Percentiles rank a stretch among this genome's conserved stretches.
phyloP scores from a whole-genome alignment of 2,797 vertebrate genomes.

The Gallinago nigripennis region DNA sequence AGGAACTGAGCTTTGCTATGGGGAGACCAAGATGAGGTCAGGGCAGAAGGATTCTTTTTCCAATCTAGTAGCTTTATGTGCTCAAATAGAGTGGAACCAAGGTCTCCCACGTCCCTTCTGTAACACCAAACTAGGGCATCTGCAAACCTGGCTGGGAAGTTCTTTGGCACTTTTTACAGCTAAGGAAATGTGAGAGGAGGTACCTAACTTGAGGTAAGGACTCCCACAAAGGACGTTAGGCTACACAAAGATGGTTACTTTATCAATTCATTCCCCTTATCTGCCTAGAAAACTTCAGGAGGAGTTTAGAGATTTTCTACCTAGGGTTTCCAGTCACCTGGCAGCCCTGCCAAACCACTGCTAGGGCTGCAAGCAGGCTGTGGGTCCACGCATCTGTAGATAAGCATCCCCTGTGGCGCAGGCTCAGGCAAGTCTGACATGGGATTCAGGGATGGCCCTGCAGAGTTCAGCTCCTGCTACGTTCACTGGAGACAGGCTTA shows the following conservation, averaged over 20 bases:
- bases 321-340: neutral
- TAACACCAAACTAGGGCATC: neutral
- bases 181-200: neutral
- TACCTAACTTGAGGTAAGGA: neutral
- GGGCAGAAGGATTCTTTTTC: neutral
- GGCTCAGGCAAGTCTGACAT: neutral
- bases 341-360: neutral
- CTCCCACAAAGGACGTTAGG: neutral
- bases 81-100: neutral
- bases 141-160: neutral
- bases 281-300: neutral
- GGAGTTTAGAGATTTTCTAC: neutral
- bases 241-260: neutral
- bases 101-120: fast-evolving
- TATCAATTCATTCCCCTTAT: neutral
- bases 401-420: neutral
- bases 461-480: neutral
- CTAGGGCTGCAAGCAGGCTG: neutral
- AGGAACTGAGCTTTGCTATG: neutral
- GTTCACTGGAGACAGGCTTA: neutral
- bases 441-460: neutral
- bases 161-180: neutral
- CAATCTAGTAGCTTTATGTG: neutral
- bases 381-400: neutral
- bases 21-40: neutral